A percentile compares a stretch with the other conserved stretches of the same genome.
phyloP scores from a whole-genome alignment of 2,113 vertebrate species.

The Pangasianodon gigas region DNA sequence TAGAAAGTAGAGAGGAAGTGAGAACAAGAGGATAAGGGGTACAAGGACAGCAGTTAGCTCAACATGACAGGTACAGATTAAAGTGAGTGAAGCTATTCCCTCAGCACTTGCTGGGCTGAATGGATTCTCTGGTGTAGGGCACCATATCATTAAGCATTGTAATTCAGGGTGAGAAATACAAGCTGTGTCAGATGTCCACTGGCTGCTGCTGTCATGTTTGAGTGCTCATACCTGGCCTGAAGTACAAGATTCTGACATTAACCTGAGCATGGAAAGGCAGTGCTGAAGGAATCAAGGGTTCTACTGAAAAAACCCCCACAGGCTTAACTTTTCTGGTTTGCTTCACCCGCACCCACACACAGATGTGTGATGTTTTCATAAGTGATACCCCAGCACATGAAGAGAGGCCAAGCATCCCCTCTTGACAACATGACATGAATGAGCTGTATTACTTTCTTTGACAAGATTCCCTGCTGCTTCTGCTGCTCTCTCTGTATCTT shows the following conservation, averaged over 20 bases:
- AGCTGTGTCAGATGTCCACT: conserved; percentile 57
- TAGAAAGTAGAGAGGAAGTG: conserved; percentile 10
- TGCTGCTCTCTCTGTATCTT: conserved; percentile 36
- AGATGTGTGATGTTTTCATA: conserved; percentile 46
- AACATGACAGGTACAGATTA: conserved; percentile 59
- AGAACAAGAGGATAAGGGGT: conserved; percentile 22
- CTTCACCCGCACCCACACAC: conserved; percentile 37
- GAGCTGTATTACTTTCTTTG: conserved; percentile 55
- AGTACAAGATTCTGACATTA: conserved; percentile 72
- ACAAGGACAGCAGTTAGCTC: conserved; percentile 48
- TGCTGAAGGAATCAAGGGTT: conserved; percentile 27
- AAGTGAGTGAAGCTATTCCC: conserved; percentile 57
- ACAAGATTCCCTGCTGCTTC: conserved; percentile 48
- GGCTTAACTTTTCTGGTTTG: conserved; percentile 24
- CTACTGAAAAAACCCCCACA: conserved; percentile 46
- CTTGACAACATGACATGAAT: conserved; percentile 51
- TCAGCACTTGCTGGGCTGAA: conserved; percentile 35
- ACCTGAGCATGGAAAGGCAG: conserved; percentile 58
- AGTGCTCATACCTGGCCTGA: conserved; percentile 52
- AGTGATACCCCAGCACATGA: conserved; percentile 44
- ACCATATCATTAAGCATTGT: conserved; percentile 43
- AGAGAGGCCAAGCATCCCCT: conserved; percentile 49
- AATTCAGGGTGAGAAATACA: conserved; percentile 60
- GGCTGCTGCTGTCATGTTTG: conserved; percentile 61
- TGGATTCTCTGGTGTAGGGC: conserved; percentile 51